phyloP scores from a whole-genome alignment of 2,113 vertebrate species.

The Ophiodon elongatus region DNA sequence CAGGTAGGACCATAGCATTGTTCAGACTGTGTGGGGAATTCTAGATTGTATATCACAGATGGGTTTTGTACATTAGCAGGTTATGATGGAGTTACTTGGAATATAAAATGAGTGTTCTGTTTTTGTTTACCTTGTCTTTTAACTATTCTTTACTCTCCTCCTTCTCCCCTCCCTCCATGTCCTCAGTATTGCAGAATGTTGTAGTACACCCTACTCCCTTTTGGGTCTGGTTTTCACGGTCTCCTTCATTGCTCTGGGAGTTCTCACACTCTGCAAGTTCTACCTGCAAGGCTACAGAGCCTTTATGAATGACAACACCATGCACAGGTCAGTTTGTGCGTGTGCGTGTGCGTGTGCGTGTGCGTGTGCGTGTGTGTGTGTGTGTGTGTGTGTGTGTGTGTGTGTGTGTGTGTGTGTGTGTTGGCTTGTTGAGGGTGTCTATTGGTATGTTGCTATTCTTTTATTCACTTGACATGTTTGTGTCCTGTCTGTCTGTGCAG shows the following conservation, averaged over 20 bases:
- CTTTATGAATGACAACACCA: slow-evolving; percentile 98
- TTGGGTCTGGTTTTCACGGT: slow-evolving; percentile 97
- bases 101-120: neutral
- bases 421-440: neutral
- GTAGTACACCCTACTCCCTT: slow-evolving; percentile 96
- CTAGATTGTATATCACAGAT: neutral
- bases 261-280: slow-evolving; percentile 98
- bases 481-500: slow-evolving; percentile 72
- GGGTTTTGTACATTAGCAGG: neutral
- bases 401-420: neutral
- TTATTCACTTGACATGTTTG: neutral
- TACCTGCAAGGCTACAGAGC: slow-evolving; percentile 98
- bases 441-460: neutral
- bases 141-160: neutral
- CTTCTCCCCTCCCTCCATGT: neutral
- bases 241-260: slow-evolving; percentile 96
- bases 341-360: no score
- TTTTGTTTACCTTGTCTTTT: neutral
- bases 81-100: neutral
- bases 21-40: neutral
- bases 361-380: neutral
- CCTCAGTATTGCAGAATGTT: slow-evolving; percentile 96
- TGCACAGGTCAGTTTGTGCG: slow-evolving; percentile 89
- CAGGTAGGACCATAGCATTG: slow-evolving; percentile 83
- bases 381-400: neutral